Conservation (phyloP, 2,888 invertebrate genomes). For the Leptura quadrifasciata region DNA sequence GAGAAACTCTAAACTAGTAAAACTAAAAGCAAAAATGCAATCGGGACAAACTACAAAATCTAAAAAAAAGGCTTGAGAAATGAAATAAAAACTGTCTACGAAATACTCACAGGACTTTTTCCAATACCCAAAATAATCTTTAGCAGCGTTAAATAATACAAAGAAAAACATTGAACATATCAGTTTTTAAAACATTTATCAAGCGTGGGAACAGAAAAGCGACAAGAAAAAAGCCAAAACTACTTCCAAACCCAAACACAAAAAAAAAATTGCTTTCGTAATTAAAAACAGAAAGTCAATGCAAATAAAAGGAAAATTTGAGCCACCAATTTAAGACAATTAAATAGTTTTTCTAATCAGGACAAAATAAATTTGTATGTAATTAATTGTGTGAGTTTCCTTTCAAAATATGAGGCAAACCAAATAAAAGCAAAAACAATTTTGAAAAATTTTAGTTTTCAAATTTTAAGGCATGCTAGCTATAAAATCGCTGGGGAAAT, state of each 20-base stretch:
- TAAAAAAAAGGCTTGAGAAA: constrained; percentile 53
- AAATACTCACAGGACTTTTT: constrained; percentile 70
- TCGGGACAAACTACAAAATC: constrained; percentile 20
- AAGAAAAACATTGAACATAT: constrained; percentile 33
- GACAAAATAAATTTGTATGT: constrained; percentile 48
- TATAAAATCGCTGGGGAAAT: not conserved
- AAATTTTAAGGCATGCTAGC: not conserved
- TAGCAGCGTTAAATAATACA: constrained; percentile 58
- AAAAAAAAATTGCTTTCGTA: constrained; percentile 56
- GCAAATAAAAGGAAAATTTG: constrained; percentile 48
- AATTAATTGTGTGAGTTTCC: constrained; percentile 64
- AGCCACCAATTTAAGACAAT: constrained; percentile 47
- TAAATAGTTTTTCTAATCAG: not conserved
- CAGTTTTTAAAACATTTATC: constrained; percentile 62
- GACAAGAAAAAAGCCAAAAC: constrained; percentile 48
- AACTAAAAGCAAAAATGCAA: constrained; percentile 25
- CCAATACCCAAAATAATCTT: constrained; percentile 68
- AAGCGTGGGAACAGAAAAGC: constrained; percentile 53
- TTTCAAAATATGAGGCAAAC: constrained; percentile 54
- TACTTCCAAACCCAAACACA: constrained; percentile 53
- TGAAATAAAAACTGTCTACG: constrained; percentile 57
- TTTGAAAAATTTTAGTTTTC: not conserved
- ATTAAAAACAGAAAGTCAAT: constrained; percentile 50
- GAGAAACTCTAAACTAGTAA: not conserved
- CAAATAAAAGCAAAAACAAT: constrained; percentile 14